Conservation (phyloP, 2,888 invertebrate genomes). For the Archips crataeganus region DNA sequence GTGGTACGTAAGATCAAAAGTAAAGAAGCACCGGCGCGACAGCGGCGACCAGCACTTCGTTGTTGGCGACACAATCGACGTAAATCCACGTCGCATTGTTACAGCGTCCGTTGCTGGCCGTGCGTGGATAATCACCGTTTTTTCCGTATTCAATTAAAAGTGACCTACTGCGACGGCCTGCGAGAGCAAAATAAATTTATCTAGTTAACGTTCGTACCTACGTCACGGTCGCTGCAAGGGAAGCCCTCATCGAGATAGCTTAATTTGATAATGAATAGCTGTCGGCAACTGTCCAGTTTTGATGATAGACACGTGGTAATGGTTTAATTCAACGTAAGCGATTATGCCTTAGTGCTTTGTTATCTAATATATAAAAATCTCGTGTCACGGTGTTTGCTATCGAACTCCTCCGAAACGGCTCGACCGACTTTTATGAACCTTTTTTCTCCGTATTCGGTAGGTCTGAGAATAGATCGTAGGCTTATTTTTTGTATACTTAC, state of each 20-base stretch:
- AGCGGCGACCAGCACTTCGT: neutral
- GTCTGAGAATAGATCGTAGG: no score
- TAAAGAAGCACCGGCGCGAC: slow-evolving; percentile 9
- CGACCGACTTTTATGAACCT: no score
- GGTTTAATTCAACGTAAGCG: neutral
- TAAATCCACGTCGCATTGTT: slow-evolving; percentile 63
- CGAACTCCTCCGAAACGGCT: no score
- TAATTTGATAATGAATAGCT: slow-evolving; percentile 24
- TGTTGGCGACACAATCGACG: slow-evolving; percentile 44
- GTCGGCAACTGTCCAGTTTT: slow-evolving; percentile 27
- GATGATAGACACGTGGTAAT: slow-evolving; percentile 14
- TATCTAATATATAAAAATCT: no score
- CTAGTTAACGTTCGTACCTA: slow-evolving; percentile 46
- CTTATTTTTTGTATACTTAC: no score
- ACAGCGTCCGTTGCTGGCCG: slow-evolving; percentile 56
- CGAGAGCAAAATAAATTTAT: slow-evolving; percentile 61
- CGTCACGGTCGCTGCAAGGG: slow-evolving; percentile 50
- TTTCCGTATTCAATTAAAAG: slow-evolving; percentile 80
- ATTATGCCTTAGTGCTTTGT: neutral
- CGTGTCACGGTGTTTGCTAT: no score
- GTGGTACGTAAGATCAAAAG: slow-evolving; percentile 42
- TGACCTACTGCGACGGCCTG: slow-evolving; percentile 72
- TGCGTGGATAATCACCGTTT: slow-evolving; percentile 80
- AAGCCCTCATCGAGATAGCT: slow-evolving; percentile 42
- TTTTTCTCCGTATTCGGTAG: no score